Conservation (phyloP, 1,140 invertebrate species). For the Oncopodura yosiiana region DNA sequence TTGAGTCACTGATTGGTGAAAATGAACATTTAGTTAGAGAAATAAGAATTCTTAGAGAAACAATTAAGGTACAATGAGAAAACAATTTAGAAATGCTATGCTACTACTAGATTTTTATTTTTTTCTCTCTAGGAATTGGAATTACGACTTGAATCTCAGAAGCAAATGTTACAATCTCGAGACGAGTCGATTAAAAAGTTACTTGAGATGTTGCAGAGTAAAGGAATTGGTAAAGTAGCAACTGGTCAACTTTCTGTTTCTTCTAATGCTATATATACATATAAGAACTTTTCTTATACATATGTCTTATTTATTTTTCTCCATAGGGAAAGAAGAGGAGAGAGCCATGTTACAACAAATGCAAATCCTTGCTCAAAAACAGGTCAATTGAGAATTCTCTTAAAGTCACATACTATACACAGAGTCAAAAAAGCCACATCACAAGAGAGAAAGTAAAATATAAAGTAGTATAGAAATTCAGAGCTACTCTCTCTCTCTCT, state of each 20-base stretch:
- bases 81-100: conserved; percentile 4
- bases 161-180: conserved; percentile 86
- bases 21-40: conserved; percentile 91
- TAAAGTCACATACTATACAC: too few relatives aligned
- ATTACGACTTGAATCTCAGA: conserved; percentile 92
- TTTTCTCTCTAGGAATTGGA: conserved; percentile 68
- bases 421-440: too few relatives aligned
- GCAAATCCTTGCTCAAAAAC: conserved; percentile 89
- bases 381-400: conserved; percentile 70
- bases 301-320: conserved; percentile 37
- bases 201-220: conserved; percentile 94
- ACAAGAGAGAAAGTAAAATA: too few relatives aligned
- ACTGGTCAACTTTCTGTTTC: background rate
- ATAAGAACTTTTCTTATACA: background rate
- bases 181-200: conserved; percentile 98
- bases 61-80: conserved; percentile 59
- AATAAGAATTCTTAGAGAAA: conserved; percentile 86
- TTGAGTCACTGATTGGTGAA: conserved; percentile 82
- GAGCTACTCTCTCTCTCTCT: background rate
- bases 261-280: conserved; percentile 4
- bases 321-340: conserved; percentile 86
- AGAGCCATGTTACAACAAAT: conserved; percentile 90
- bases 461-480: too few relatives aligned
- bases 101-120: conserved; percentile 3
- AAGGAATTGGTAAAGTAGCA: conserved; percentile 76